Evolutionary conservation across 1,140 invertebrate genomes (phyloP), one percentile per base, ranked within the genome.

Genomic region (Caenorhabditis latens): DNA sequence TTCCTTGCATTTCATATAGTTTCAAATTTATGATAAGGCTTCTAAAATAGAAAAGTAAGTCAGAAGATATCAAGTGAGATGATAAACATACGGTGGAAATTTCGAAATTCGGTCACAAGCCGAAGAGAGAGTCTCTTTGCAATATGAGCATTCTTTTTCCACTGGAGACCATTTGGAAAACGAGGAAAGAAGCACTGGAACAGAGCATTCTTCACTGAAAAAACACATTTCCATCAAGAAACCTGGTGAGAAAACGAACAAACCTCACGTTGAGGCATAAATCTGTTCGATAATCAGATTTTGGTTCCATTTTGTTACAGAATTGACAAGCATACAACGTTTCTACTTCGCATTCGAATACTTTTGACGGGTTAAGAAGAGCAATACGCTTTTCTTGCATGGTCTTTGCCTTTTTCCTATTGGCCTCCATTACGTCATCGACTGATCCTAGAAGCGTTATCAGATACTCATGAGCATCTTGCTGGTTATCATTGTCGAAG

Each of bases 391-490:
- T 61, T 8, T 9, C n/a, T 61, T 8, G 4, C 57, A n/a, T 16
- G 3, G 21, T 16, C n/a, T n/a, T n/a, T 24, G 8, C 4, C 19
- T 19, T 16, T 7, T 16, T 46, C 11, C 11, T 40, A 2, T 71
- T 71, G 9, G 65, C 16, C 46, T 43, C 8, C 0, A n/a, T n/a
- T 42, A 71, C 11, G 8, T 71, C 65, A 24, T 71, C 16, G 40
- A 71, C 46, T 71, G 42, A 4, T 4, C 46, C 42, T 19, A 71
- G 19, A 19, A 71, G 9, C 4, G 4, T 19, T 32, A 13, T 0
- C 1, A 71, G 65, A 19, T 19, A 71, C 42, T 71, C 65, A n/a
- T 71, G 65, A n/a, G 65, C 65, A 43, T 71, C 65, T n/a, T 71
- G 65, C 14, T 71, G 65, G 9, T 16, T 9, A 8, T 43, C 7